phyloP scores from a whole-genome alignment of 1,140 invertebrate genomes.

The Calosoma granatense region DNA sequence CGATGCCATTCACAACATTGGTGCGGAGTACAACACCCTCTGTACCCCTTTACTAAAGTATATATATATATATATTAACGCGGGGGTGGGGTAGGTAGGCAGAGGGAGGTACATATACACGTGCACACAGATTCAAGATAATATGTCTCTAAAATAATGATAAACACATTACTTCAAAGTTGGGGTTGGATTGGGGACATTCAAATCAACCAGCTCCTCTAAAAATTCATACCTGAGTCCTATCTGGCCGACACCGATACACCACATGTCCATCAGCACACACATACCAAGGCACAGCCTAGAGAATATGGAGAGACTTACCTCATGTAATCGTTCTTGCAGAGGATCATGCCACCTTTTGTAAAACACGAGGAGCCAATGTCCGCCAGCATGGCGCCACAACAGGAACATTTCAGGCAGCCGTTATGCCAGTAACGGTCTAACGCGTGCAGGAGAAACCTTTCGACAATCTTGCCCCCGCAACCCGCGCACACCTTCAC shows the following conservation, averaged over 20 bases:
- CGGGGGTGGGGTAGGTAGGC: no score
- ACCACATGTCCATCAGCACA: neutral
- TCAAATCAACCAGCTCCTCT: no score
- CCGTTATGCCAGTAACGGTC: slow-evolving; percentile 90
- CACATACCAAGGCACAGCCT: neutral
- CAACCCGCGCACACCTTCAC: slow-evolving; percentile 55
- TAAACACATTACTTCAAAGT: no score
- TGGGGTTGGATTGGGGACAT: no score
- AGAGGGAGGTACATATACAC: neutral
- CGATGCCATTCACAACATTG: slow-evolving; percentile 20
- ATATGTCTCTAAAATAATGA: no score
- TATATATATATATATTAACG: no score
- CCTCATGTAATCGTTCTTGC: slow-evolving; percentile 89
- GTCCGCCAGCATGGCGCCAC: slow-evolving; percentile 74
- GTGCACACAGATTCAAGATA: no score
- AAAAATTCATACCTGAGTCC: no score
- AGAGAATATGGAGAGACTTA: slow-evolving; percentile 38
- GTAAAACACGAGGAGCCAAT: slow-evolving; percentile 84
- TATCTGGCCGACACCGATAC: no score
- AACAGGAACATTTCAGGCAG: slow-evolving; percentile 87
- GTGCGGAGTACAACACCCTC: no score
- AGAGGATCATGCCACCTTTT: slow-evolving; percentile 84
- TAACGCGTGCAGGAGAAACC: slow-evolving; percentile 76
- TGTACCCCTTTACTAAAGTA: no score
- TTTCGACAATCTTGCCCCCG: slow-evolving; percentile 73